A percentile compares a stretch with the other conserved stretches of the same genome.
Conservation (phyloP, 1,140 invertebrate species). For the Cecropterus lyciades region DNA sequence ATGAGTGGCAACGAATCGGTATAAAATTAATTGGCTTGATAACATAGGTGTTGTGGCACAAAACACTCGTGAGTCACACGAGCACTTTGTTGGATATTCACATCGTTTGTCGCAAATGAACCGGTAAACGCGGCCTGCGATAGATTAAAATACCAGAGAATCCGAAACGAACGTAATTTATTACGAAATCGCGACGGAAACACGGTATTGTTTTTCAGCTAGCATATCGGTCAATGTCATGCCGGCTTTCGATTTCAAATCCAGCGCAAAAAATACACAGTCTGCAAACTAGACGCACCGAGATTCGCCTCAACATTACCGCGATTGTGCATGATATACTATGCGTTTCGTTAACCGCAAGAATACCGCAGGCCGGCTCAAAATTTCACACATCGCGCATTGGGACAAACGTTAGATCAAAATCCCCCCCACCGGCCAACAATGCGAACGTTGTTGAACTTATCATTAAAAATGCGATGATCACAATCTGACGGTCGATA, state of each 20-base stretch:
- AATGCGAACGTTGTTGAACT: constrained; percentile 7
- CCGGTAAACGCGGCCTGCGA: constrained; percentile 18
- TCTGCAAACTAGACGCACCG: neutral
- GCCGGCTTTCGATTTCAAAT: constrained; percentile 62
- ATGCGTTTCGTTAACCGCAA: constrained; percentile 21
- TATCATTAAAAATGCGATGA: constrained; percentile 18
- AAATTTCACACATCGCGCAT: constrained; percentile 12
- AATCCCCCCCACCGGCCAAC: constrained; percentile 12
- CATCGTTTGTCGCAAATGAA: constrained; percentile 23
- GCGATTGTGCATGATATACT: constrained; percentile 12
- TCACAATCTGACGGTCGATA: constrained; percentile 7
- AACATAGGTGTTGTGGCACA: constrained; percentile 15
- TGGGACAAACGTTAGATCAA: constrained; percentile 24
- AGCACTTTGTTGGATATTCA: constrained; percentile 2
- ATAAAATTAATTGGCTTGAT: constrained; percentile 4
- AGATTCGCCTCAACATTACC: neutral
- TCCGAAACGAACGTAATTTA: constrained; percentile 40
- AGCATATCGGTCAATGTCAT: constrained; percentile 68
- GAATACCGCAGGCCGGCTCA: constrained; percentile 4
- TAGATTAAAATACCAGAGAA: constrained; percentile 32
- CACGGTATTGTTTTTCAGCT: constrained; percentile 65
- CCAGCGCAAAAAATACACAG: constrained; percentile 40
- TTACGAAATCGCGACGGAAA: constrained; percentile 47
- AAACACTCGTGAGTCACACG: constrained; percentile 10
- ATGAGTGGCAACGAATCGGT: neutral